A percentile compares a stretch with the other conserved stretches of the same genome.
Conservation (phyloP, 1,140 invertebrate species). For the Aleiodes sp. region DNA sequence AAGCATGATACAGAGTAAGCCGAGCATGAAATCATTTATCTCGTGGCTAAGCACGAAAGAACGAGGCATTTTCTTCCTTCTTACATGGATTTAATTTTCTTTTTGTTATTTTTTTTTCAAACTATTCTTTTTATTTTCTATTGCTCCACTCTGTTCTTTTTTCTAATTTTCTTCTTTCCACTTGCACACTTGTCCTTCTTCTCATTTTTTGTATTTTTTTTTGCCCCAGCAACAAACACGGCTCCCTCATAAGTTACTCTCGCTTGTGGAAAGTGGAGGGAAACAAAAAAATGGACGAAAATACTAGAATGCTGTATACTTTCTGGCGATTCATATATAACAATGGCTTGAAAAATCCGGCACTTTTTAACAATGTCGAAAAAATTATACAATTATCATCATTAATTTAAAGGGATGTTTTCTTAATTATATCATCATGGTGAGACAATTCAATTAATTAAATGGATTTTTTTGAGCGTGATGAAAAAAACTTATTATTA, state of each 20-base stretch:
- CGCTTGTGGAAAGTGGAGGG: neutral
- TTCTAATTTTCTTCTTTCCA: neutral
- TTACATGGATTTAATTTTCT: conserved; percentile 53
- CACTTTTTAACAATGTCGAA: no score
- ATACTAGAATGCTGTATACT: conserved; percentile 20
- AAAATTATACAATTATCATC: no score
- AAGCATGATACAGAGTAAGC: conserved; percentile 60
- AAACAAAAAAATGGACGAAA: conserved; percentile 12
- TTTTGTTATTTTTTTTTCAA: neutral
- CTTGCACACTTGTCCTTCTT: conserved; percentile 2
- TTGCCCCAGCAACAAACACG: neutral
- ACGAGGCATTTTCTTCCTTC: conserved; percentile 49
- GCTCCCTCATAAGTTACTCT: neutral
- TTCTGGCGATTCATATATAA: neutral
- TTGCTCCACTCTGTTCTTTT: neutral
- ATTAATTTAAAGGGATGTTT: no score
- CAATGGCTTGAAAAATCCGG: no score
- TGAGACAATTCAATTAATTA: no score
- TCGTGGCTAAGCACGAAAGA: conserved; percentile 58
- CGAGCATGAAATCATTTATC: conserved; percentile 65
- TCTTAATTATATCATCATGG: no score
- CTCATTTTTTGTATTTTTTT: conserved; percentile 4
- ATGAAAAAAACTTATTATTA: no score
- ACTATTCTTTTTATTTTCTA: neutral
- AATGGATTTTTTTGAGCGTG: no score